Evolutionary conservation across 2,888 invertebrate species (phyloP), one percentile per base, ranked within the genome.

Genomic region (Diadegma fenestrale): DNA sequence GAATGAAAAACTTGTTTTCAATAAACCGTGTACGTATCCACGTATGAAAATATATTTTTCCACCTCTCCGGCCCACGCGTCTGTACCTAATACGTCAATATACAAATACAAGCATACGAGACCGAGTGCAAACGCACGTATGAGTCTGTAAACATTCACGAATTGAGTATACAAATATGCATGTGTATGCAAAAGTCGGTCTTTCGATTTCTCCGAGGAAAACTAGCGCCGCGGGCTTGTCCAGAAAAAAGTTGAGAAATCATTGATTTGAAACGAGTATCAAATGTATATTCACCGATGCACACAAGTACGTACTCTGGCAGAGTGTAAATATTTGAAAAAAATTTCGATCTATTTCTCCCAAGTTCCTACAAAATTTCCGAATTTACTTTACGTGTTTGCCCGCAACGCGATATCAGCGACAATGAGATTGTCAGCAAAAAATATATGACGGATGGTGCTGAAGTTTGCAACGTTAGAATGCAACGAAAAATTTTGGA

Each of bases 1-100:
- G 85, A 80, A 80, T 80, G 82, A 76, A 85, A 85, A 85, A 85
- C 68, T 85, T 85, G 82, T 80, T 80, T 82, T 80, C 85, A 82
- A 85, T 85, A 82, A 85, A 85, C 82, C 85, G 71, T 73, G 64
- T 58, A 48, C 41, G 69, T 82, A 82, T 85, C 77, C 85, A 71
- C 80, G 82, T 85, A 85, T 80, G 77, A 85, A 82, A 82, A 85
- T 82, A 85, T 82, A 63, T 80, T 80, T 80, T 77, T 72, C 76
- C n/a, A 14, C 58, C 80, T 26, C 48, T 37, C 43, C 26, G 33
- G 10, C 63, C 54, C 4, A 26, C 19, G 14, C 54, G 33, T 26
- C 26, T 66, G 26, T 37, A 7, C n/a, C 19, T 54, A 41, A 77
- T 69, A 58, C 68, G 68, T 58, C 43, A 37, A 43, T 30, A 45